These are phyloP conservation scores for Montipora cactus DNA, from an alignment of 64 coral and sea anemone species.

Conservation along the genomic window DNA sequence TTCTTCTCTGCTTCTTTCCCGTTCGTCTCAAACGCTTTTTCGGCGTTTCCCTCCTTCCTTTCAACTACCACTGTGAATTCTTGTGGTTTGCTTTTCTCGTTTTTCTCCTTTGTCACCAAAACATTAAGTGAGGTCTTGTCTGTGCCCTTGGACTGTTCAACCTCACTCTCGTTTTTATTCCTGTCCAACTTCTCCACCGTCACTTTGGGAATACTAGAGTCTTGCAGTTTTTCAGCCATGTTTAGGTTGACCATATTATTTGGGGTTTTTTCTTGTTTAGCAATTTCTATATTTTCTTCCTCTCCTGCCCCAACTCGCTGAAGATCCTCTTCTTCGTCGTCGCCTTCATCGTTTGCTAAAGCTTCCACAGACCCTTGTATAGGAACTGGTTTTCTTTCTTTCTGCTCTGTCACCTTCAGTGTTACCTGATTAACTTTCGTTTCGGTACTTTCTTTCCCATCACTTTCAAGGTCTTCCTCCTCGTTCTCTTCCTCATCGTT, in stretches of 20 bases:
- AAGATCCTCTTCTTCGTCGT: slow-evolving; percentile 14
- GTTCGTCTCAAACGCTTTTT: background rate
- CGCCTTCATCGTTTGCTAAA: background rate
- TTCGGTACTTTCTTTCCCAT: background rate
- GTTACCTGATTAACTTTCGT: background rate
- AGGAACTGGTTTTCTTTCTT: background rate
- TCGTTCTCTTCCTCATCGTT: background rate
- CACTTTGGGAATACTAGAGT: background rate
- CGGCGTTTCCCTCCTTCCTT: background rate
- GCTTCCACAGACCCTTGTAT: background rate
- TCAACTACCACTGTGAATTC: background rate
- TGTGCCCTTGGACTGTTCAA: background rate
- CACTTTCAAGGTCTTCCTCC: background rate
- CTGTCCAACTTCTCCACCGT: background rate
- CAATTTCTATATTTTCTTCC: background rate
- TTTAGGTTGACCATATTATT: background rate
- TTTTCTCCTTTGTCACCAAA: background rate
- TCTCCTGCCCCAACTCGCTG: background rate
- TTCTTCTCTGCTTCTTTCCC: background rate
- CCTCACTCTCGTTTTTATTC: background rate
- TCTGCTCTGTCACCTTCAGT: background rate
- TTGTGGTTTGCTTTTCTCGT: background rate
- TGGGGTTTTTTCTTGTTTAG: background rate
- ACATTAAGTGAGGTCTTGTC: background rate
- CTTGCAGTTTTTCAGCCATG: background rate